Evolutionary conservation across 2,797 vertebrate species (phyloP), one percentile per base, ranked within the genome.

Genomic region (Chromis chromis): DNA sequence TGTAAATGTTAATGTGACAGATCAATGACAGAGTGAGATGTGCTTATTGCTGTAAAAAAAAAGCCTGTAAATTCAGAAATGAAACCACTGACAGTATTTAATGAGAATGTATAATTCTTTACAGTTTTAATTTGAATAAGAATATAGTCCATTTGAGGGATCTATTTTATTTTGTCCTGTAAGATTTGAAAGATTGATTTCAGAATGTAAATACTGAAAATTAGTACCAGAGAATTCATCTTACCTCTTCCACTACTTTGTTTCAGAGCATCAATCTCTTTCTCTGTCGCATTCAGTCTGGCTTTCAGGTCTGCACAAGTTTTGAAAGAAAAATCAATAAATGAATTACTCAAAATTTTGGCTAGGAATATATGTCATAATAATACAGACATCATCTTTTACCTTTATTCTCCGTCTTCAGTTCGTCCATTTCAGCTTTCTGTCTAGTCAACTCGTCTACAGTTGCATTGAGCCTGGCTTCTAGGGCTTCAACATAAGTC

Each of bases 241-340:
- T 94, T 88, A 96, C 96, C 93, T 85, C 94, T 93, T 22, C 90
- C 92, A 17, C 16, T 39, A 1, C 7, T 70, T 39, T 68, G 55
- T 58, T 82, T 86, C 27, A 88, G 67, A 3, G 65, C 27, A 1
- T 53, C 17, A 21, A 78, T 54, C 21, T 72, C 67, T 21, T 36
- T 22, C 55, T 69, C 64, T 14, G 74, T 57, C 2, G 50, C 50
- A 13, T 33, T 48, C 55, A 78, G 70, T n/a, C 70, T 56, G 1
- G 7, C 61, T 65, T 65, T 24, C 24, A 84, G 44, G 17, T 0
- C 86, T 84, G 70, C 44, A 4, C 1, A 53, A 36, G 16, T 56
- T 10, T 17, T 4, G 3, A 52, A 27, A 33, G 25, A 48, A 1
- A 2, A 4, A 19, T 33, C 4, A 50, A 3, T 5, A 3, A 46